A percentile compares a stretch with the other conserved stretches of the same genome.
These are phyloP conservation scores for Alectura lathami DNA, from an alignment of 2,113 vertebrate species.

Conservation along the genomic window DNA sequence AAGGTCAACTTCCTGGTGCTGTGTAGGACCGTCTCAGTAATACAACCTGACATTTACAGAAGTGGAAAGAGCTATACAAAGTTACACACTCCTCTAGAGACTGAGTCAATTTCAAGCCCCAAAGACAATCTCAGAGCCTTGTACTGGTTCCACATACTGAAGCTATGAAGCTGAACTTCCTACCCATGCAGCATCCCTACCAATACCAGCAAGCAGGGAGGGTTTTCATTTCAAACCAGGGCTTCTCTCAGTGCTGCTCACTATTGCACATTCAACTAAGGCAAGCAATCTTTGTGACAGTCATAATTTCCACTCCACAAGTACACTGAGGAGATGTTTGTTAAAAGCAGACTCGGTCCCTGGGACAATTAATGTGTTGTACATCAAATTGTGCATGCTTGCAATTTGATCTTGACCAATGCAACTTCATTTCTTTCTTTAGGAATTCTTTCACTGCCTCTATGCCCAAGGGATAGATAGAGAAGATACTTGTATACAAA, in stretches of 20 bases:
- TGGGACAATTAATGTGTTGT: constrained; percentile 4
- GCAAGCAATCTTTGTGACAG: background rate
- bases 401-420: constrained; percentile 6
- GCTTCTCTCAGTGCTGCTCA: background rate
- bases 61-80: background rate
- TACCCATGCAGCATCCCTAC: background rate
- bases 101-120: background rate
- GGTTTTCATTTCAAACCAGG: background rate
- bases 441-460: constrained; percentile 49
- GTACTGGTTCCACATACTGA: background rate
- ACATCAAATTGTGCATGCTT: constrained; percentile 10
- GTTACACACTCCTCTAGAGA: background rate
- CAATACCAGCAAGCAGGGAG: background rate
- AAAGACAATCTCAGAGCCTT: background rate
- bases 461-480: constrained; percentile 48
- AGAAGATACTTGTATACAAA: constrained; percentile 8
- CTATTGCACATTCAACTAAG: background rate
- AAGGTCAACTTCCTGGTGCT: background rate
- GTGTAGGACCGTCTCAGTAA: background rate
- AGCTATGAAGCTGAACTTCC: background rate
- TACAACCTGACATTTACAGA: background rate
- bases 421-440: constrained; percentile 36
- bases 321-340: background rate
- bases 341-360: background rate
- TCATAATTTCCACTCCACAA: background rate